Percentiles rank a stretch among this genome's conserved stretches.
These are phyloP conservation scores for Parelbella ahira DNA, from an alignment of 2,888 invertebrate species.

Conservation along the genomic window DNA sequence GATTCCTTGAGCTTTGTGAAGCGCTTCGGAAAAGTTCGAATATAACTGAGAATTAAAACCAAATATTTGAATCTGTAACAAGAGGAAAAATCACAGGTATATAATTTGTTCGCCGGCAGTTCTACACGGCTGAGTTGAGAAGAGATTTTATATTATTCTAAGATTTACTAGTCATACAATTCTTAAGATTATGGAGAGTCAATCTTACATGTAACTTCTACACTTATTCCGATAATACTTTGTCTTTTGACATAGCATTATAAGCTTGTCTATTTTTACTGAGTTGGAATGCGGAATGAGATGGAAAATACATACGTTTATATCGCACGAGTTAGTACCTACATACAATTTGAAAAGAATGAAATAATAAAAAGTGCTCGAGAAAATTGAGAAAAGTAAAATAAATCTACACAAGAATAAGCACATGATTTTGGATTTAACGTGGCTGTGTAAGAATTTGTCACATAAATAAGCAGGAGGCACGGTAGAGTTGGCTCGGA, in stretches of 20 bases:
- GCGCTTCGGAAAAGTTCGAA: conserved; percentile 96
- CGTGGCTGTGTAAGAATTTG: conserved; percentile 70
- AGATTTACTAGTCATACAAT: too few relatives aligned
- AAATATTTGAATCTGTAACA: conserved; percentile 96
- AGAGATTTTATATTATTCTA: too few relatives aligned
- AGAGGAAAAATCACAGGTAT: conserved; percentile 35
- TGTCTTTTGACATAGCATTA: too few relatives aligned
- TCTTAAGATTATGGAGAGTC: too few relatives aligned
- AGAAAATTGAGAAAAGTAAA: conserved; percentile 35
- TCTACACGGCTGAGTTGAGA: too few relatives aligned
- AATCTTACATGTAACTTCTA: too few relatives aligned
- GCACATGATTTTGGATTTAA: conserved; percentile 63
- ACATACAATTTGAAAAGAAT: conserved; percentile 13
- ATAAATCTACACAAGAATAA: conserved; percentile 47
- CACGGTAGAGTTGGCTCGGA: conserved; percentile 66
- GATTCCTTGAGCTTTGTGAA: conserved; percentile 96
- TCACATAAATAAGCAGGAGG: conserved; percentile 76
- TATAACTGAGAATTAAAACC: conserved; percentile 99
- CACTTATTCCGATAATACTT: too few relatives aligned
- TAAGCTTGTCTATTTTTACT: too few relatives aligned
- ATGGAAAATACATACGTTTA: too few relatives aligned
- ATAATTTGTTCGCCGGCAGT: neutral
- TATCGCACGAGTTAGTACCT: neutral
- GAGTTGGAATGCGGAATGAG: too few relatives aligned
- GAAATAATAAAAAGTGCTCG: conserved; percentile 21